A percentile compares a stretch with the other conserved stretches of the same genome.
Evolutionary conservation across 1,140 invertebrate genomes (phyloP).

Genomic region (Lordiphosa collinella): DNA sequence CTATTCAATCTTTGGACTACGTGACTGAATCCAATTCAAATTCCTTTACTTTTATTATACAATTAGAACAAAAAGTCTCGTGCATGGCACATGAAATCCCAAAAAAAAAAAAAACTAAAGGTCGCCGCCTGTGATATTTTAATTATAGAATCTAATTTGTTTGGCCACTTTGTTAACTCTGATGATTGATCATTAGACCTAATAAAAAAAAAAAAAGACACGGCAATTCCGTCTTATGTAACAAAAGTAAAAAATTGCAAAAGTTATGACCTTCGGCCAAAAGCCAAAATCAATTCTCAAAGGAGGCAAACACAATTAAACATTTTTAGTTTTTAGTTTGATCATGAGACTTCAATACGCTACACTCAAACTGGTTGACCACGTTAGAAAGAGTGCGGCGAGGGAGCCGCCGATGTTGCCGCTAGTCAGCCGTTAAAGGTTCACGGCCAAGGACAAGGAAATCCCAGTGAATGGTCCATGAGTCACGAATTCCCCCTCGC

Average conservation of each 20-base stretch:
- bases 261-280: constrained; percentile 57
- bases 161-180: constrained; percentile 47
- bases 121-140: constrained; percentile 50
- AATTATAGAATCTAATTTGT: constrained; percentile 75
- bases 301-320: constrained; percentile 67
- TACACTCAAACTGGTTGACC: constrained; percentile 59
- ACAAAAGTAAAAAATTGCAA: constrained; percentile 69
- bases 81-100: constrained; percentile 27
- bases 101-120: constrained; percentile 31
- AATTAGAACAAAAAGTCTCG: constrained; percentile 55
- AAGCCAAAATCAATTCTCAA: constrained; percentile 42
- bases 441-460: constrained; percentile 77
- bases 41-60: constrained; percentile 40
- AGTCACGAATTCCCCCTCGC: constrained; percentile 41
- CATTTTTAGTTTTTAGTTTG: constrained; percentile 43
- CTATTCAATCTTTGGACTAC: constrained; percentile 47
- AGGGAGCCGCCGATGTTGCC: constrained; percentile 21
- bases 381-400: constrained; percentile 5
- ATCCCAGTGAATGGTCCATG: constrained; percentile 70
- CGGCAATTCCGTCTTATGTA: constrained; percentile 63
- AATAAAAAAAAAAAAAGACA: constrained; percentile 18
- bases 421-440: constrained; percentile 72
- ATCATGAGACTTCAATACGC: constrained; percentile 71
- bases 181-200: constrained; percentile 71
- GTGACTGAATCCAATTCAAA: constrained; percentile 48